A percentile compares a stretch with the other conserved stretches of the same genome.
phyloP scores from a whole-genome alignment of 2,888 invertebrate genomes.

The Plutella xylostella region DNA sequence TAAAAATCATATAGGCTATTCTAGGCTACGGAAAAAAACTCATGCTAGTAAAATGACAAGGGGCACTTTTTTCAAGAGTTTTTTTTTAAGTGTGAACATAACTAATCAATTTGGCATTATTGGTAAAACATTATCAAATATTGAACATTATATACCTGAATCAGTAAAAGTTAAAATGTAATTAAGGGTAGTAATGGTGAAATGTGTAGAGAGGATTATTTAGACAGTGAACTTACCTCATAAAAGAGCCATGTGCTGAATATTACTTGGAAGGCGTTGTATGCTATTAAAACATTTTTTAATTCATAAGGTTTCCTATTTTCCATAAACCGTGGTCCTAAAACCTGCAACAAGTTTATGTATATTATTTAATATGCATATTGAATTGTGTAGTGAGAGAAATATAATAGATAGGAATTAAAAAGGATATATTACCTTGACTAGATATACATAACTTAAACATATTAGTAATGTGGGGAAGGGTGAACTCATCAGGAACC shows the following conservation, averaged over 20 bases:
- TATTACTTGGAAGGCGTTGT: slow-evolving; percentile 90
- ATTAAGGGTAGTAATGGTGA: too few species aligned
- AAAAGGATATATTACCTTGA: slow-evolving; percentile 72
- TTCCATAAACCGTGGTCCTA: slow-evolving; percentile 92
- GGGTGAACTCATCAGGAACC: slow-evolving; percentile 94
- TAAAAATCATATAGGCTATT: too few species aligned
- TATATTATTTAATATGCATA: slow-evolving; percentile 1
- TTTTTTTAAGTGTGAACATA: too few species aligned
- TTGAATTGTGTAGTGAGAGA: slow-evolving; percentile 7
- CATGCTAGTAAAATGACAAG: too few species aligned
- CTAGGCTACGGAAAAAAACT: too few species aligned
- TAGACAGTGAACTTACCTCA: slow-evolving; percentile 78
- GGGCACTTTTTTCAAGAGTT: too few species aligned
- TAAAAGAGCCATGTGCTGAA: slow-evolving; percentile 92
- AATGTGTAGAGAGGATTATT: too few species aligned
- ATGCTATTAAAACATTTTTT: slow-evolving; percentile 80
- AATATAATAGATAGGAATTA: not conserved
- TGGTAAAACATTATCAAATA: too few species aligned
- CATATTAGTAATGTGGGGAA: slow-evolving; percentile 92
- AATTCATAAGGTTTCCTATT: slow-evolving; percentile 90
- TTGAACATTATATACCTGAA: too few species aligned
- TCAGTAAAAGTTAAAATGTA: too few species aligned
- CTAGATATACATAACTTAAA: slow-evolving; percentile 88
- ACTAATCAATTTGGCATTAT: too few species aligned
- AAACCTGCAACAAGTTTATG: slow-evolving; percentile 66